phyloP scores from a whole-genome alignment of 1,140 invertebrate genomes.

The Maconellicoccus hirsutus region DNA sequence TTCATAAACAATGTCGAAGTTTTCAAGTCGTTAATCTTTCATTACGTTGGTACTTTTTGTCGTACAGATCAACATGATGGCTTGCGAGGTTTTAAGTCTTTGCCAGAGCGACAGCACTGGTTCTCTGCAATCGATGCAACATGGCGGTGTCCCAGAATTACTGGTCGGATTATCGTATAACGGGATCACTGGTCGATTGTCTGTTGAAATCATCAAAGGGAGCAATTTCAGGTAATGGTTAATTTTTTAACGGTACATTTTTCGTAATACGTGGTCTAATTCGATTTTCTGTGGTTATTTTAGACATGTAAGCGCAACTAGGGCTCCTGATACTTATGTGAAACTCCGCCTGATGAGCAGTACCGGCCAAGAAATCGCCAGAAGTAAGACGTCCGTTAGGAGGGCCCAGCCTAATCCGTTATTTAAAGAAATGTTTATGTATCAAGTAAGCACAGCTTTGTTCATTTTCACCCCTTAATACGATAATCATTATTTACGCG shows the following conservation, averaged over 20 bases:
- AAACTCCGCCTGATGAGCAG: constrained; percentile 83
- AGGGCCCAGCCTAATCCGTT: constrained; percentile 87
- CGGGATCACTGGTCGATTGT: constrained; percentile 78
- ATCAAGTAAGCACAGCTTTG: constrained; percentile 54
- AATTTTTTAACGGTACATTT: no score
- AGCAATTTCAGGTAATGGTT: constrained; percentile 67
- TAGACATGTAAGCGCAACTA: constrained; percentile 55
- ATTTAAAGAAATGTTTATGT: constrained; percentile 92
- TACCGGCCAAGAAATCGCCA: constrained; percentile 80
- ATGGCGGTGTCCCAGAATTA: constrained; percentile 80
- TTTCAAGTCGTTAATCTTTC: no score
- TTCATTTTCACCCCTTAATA: no score
- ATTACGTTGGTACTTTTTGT: no score
- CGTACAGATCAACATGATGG: constrained; percentile 37
- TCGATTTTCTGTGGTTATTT: constrained; percentile 25
- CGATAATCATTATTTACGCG: background rate
- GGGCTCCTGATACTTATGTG: constrained; percentile 84
- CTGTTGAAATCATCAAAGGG: constrained; percentile 86
- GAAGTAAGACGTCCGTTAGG: constrained; percentile 79
- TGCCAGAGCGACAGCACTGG: constrained; percentile 83
- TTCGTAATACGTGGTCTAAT: background rate
- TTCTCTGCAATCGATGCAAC: constrained; percentile 79
- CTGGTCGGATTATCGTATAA: constrained; percentile 82
- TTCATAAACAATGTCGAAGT: no score
- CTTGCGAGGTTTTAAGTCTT: constrained; percentile 58